Conservation (phyloP, 2,797 vertebrate species). For the Muraenolepis orangiensis region DNA sequence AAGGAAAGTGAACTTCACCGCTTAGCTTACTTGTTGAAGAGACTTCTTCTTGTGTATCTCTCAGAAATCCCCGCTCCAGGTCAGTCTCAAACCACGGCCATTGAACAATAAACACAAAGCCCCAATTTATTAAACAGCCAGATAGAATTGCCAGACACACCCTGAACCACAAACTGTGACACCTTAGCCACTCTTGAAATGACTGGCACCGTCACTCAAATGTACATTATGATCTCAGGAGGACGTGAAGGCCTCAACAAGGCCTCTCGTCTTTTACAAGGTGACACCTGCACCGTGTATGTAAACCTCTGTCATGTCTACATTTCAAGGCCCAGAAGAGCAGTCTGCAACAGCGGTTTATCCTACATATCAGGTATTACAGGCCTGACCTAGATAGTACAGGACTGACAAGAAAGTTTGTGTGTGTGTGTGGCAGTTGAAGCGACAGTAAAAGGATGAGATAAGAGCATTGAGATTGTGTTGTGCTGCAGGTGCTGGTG, state of each 20-base stretch:
- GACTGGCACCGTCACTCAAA: conserved; percentile 13
- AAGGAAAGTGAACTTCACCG: background rate
- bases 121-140: conserved; percentile 44
- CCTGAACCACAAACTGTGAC: conserved; percentile 59
- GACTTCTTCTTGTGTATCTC: background rate
- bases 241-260: background rate
- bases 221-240: conserved; percentile 18
- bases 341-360: background rate
- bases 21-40: background rate
- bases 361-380: conserved; percentile 1
- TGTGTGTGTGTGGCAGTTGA: background rate
- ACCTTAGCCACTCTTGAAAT: conserved; percentile 44
- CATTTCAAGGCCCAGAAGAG: background rate
- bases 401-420: background rate
- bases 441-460: background rate
- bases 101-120: conserved; percentile 37
- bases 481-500: conserved; percentile 16
- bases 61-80: conserved; percentile 12
- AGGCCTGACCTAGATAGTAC: conserved; percentile 1
- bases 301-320: background rate
- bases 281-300: background rate
- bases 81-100: conserved; percentile 27
- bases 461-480: conserved; percentile 7
- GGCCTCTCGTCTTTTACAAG: background rate
- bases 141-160: conserved; percentile 57